These are phyloP conservation scores for Reinhardtius hippoglossoides DNA, from an alignment of 2,113 vertebrate genomes.

Conservation along the genomic window DNA sequence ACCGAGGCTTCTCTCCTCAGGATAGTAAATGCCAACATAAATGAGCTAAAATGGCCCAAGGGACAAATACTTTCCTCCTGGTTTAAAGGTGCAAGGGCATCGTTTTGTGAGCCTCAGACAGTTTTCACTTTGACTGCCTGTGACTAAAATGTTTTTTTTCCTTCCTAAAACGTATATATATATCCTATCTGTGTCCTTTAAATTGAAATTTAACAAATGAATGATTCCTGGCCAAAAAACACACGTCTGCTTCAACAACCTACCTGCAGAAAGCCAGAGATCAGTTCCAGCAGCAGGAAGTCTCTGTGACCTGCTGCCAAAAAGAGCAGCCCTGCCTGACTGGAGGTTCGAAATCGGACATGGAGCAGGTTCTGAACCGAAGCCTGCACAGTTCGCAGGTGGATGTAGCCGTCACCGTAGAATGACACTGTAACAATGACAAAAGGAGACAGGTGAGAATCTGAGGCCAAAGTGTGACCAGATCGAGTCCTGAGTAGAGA, in stretches of 20 bases:
- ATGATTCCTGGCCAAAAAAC: background rate
- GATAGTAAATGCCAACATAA: slow-evolving; percentile 42
- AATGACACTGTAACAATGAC: slow-evolving; percentile 84
- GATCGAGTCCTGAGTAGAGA: background rate
- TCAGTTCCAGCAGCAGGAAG: slow-evolving; percentile 87
- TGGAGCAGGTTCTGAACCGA: slow-evolving; percentile 82
- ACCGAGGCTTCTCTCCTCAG: slow-evolving; percentile 19
- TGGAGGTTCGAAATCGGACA: slow-evolving; percentile 86
- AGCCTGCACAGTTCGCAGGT: slow-evolving; percentile 79
- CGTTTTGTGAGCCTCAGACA: background rate
- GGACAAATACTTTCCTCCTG: slow-evolving; percentile 11
- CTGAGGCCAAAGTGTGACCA: background rate
- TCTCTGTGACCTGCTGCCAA: slow-evolving; percentile 85
- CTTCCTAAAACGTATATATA: too few relatives aligned
- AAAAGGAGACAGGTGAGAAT: background rate
- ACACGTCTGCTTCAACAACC: background rate
- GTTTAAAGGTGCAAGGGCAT: background rate
- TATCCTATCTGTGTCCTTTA: background rate
- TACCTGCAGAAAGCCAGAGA: slow-evolving; percentile 85
- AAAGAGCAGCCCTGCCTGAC: slow-evolving; percentile 86
- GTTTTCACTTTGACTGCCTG: slow-evolving; percentile 1
- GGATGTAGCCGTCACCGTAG: slow-evolving; percentile 89
- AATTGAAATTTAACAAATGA: background rate
- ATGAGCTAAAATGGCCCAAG: slow-evolving; percentile 19
- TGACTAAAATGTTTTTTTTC: background rate